Conservation (phyloP, 1,140 invertebrate species). For the Notospermus geniculatus region DNA sequence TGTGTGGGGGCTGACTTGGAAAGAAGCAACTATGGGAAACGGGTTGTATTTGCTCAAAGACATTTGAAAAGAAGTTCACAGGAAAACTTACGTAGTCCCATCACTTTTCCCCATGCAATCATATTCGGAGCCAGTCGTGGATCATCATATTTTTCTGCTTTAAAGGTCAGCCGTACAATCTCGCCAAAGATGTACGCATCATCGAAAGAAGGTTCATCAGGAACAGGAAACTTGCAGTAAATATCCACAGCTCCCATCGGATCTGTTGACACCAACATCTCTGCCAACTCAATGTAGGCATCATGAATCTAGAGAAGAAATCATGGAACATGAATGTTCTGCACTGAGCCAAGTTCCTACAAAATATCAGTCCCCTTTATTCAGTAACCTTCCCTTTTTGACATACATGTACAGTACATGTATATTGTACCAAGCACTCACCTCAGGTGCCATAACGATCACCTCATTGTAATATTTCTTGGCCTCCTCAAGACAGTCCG, state of each 20-base stretch:
- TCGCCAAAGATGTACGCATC: slow-evolving; percentile 54
- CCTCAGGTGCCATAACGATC: slow-evolving; percentile 50
- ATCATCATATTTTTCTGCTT: slow-evolving; percentile 52
- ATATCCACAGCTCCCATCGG: slow-evolving; percentile 51
- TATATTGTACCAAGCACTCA: too few species aligned
- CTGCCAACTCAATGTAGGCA: slow-evolving; percentile 54
- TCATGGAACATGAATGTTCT: slow-evolving; percentile 4
- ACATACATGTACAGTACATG: too few species aligned
- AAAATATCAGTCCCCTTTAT: too few species aligned
- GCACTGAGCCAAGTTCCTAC: too few species aligned
- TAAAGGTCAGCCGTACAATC: slow-evolving; percentile 51
- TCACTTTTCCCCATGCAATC: slow-evolving; percentile 47
- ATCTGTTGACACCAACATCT: slow-evolving; percentile 47
- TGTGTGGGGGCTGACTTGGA: too few species aligned
- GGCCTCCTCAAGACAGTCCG: slow-evolving; percentile 37
- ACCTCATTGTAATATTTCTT: slow-evolving; percentile 50
- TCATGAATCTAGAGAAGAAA: slow-evolving; percentile 43
- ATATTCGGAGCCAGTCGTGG: slow-evolving; percentile 43
- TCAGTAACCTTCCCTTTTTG: too few species aligned
- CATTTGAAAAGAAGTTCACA: background rate
- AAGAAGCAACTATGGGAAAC: background rate
- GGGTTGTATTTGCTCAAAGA: background rate
- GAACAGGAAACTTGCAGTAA: slow-evolving; percentile 49
- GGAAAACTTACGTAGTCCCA: slow-evolving; percentile 42
- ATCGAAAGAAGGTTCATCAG: slow-evolving; percentile 50